Evolutionary conservation across 1,140 invertebrate species (phyloP), one percentile per base, ranked within the genome.

Genomic region (Aphis gossypii): DNA sequence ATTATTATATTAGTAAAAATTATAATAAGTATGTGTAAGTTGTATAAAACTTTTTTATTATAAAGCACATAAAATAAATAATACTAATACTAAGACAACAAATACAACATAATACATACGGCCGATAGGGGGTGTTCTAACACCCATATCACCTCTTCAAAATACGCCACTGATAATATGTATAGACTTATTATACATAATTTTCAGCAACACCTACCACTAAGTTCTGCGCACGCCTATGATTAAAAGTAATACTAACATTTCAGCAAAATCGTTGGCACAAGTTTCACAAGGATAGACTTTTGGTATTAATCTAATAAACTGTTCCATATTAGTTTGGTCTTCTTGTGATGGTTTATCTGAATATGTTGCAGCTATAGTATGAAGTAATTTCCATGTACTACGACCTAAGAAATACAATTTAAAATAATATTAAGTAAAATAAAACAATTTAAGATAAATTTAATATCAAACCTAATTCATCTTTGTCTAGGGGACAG

Each of bases 211-310:
- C 48, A 51, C 14, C 48, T 51, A 51, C 48, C 48, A 51, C 48
- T 51, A 51, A 51, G 48, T 51, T 18, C 48, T 51, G 0, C 48
- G 0, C 48, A 51, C 48, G 2, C 18, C 48, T 51, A 54, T 54
- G 18, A 94, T 56, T 7, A 87, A 41, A 41, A 89, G 3, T 68
- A 83, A 93, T 82, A 96, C 96, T 96, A 96, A 97, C 97, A 99
- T 97, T 95, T 97, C 96, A 95, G 96, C 96, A 94, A 99, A 97
- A 95, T 99, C 99, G 95, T 97, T 96, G 9, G 99, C 98, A 96
- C 99, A 99, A 90, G 97, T 96, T 94, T 97, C 96, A 96, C 99
- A 99, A 0, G 99, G 99, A 96, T 99, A 99, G 95, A 99, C 98
- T 95, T 98, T 97, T 21, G 98, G 97, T 95, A 99, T 97, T 44